Base-by-base conservation (phyloP, 1,140 invertebrate species). In the Drosophila kikkawai region DNA sequence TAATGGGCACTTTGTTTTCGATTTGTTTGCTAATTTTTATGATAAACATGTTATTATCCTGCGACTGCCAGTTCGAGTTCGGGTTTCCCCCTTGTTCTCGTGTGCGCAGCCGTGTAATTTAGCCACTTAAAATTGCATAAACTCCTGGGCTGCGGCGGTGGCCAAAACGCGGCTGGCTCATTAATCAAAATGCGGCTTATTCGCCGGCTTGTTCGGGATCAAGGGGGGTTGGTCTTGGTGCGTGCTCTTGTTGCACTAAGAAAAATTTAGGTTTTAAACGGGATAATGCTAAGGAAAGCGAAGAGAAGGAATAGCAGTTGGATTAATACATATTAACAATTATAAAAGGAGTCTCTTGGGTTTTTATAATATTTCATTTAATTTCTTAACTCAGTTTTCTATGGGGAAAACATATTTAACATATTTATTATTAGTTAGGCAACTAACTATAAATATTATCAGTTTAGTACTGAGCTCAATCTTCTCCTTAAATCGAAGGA, bases 61-160 rank as follows among this genome's bases (percentile, higher is more conserved):
- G 47, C 50, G 37, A 59, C 29, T 39, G 29, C 22, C 37, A 48
- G 22, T 48, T 15, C 17, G 32, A 1, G 34, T 55, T 58, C 41
- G 45, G 12, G 34, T 53, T 42, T 59, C 36, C 50, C 50, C 37
- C 56, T 44, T 42, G 53, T 51, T 34, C 39, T 32, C 41, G 63
- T 53, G 61, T 45, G 45, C 64, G 60, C 65, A 70, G 67, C 67
- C 67, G 66, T 80, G 75, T 90, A 90, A 88, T 90, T 90, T 85
- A 66, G 81, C 67, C 85, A 90, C 86, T 90, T 90, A 90, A 90
- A 90, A 85, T 82, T 90, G 85, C 85, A 81, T 81, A 84, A 88
- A 75, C 85, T 79, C 69, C 77, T 82, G 65, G 55, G 50, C 73
- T 71, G 53, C 53, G 80, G 60, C 59, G 69, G 63, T 73, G 76